Evolutionary conservation across 2,797 vertebrate genomes (phyloP), one percentile per base, ranked within the genome.

Genomic region (Masticophis lateralis): DNA sequence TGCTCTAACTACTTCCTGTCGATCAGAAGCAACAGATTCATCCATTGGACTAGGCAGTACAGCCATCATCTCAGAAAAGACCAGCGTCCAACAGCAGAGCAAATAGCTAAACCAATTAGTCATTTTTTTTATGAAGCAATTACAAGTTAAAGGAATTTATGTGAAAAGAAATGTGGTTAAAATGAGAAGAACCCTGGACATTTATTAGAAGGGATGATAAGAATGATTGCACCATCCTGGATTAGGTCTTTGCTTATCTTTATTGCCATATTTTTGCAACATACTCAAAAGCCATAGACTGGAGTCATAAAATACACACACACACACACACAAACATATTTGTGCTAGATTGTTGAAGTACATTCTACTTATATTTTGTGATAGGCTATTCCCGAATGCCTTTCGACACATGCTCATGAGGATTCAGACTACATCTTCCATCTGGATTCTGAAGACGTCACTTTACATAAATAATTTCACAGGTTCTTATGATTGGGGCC

Each of bases 221-320:
- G 98, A 97, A 93, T 92, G 97, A 94, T 97, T 97, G 96, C 96
- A 93, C 96, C 95, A 97, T 96, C 95, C 93, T 95, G 94, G 94
- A 97, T 97, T 97, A 97, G 96, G 95, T 93, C 91, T 91, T 91
- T 86, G 96, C 97, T 97, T 97, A 98, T 98, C 97, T 98, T 96
- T 94, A 93, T 92, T 95, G 95, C 94, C 93, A 92, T 94, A 94
- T 94, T 96, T 97, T 97, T 97, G 93, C 93, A 96, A 96, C 91
- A 95, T 96, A 90, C 93, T 97, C 97, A 95, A 97, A 97, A 97
- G 95, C 79, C 93, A 83, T 96, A 97, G 97, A 96, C 92, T 96
- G 92, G 32, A 94, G 96, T 97, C 96, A 95, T 96, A 83, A 98
- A 97, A 37, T 7, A 3, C 22, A 63, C 61, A 28, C 61, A 63